Evolutionary conservation across 2,113 vertebrate genomes (phyloP), one percentile per base, ranked within the genome.

Genomic region (Pangasianodon gigas): DNA sequence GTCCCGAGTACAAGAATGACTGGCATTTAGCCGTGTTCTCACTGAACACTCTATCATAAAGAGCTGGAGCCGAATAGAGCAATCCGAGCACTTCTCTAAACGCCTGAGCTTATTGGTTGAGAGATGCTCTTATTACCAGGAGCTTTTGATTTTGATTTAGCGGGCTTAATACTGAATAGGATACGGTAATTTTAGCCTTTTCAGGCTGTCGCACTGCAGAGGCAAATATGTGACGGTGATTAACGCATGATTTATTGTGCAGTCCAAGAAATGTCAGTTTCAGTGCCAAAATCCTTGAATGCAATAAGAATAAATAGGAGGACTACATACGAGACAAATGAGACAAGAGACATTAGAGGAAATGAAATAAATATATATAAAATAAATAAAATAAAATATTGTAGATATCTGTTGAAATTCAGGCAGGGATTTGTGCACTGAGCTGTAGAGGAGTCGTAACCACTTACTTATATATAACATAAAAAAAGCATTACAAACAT

Each of bases 161-260:
- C 16, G 6, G 0, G 24, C 14, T 5, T 85, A n/a, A 48, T 67
- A 48, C 84, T 65, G 84, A 67, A 32, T 46, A 41, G 41, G 60
- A 26, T 26, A 9, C 14, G 24, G 44, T 67, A 67, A 85, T 85
- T 85, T 48, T 48, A 85, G 84, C 84, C n/a, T 85, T 85, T 85
- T 85, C 41, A 85, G 60, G 11, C 62, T 85, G 84, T 48, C 84
- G 58, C 84, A 65, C 44, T 85, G 84, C 58, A 65, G 60, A 85
- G 62, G 84, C 41, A 46, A n/a, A 51, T 85, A 65, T 69, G 84
- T 51, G 60, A 65, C 32, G 11, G 58, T 48, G 60, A 85, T 86
- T 69, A 77, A 48, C 7, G 32, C 18, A 5, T 58, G 81, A 83
- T 83, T 82, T 83, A 83, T 58, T 83, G 29, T 41, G 52, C 52